Base-by-base conservation (phyloP, 2,888 invertebrate genomes). In the Masnerella sp. region DNA sequence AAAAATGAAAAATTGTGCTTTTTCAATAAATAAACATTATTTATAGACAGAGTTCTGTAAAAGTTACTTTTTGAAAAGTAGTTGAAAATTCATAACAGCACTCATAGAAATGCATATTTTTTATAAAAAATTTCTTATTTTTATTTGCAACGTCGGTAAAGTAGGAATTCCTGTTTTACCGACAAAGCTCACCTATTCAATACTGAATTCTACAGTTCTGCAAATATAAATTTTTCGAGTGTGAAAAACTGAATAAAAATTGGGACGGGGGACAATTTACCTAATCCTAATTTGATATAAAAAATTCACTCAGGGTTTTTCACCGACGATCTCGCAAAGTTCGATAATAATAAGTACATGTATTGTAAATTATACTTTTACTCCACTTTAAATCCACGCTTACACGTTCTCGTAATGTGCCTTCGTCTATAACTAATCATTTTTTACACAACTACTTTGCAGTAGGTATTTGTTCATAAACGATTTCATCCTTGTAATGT, bases 281-380 rank as follows among this genome's bases (percentile, higher is more conserved):
- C 62, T 52, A 64, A 52, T 64, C 43, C 34, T 52, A 64, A 43
- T 20, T 52, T 64, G 51, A 43, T 14, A 8, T 18, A 2, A 5
- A 28, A 54, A 52, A 11, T 59, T 45, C 30, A 34, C n/a, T 47
- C 52, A 15, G 12, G 2, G 25, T 61, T 49, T 5, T 42, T 38
- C 38, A 38, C 18, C 18, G 34, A 18, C 25, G 32, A 47, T n/a
- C n/a, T 52, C 32, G 12, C 42, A n/a, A 15, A 40, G 14, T 43
- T 64, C 11, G 51, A 59, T 64, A 69, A 69, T 59, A 69, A 69
- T 76, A 77, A 75, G 76, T 75, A 79, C 74, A 79, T 71, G 68
- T 71, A 58, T 81, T 80, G 79, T 77, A 81, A 81, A 80, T 80
- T 75, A 80, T 79, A 81, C 69, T 68, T 78, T 79, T 79, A 80